phyloP scores from a whole-genome alignment of 2,888 invertebrate genomes.

The Coremacera marginata region DNA sequence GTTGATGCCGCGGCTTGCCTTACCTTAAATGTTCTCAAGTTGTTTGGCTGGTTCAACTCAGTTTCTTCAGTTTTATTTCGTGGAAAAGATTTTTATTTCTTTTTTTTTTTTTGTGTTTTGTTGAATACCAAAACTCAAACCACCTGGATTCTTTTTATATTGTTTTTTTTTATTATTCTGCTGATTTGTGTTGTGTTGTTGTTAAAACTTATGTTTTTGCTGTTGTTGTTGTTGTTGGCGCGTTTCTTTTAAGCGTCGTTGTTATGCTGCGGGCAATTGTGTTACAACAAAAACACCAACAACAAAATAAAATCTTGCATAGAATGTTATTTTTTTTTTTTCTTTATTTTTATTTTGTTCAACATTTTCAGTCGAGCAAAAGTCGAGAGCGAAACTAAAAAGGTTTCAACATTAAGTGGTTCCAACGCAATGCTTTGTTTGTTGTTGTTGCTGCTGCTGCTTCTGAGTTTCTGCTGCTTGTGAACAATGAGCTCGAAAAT shows the following conservation, averaged over 20 bases:
- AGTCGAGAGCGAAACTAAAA: neutral
- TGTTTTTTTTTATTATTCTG: conserved; percentile 20
- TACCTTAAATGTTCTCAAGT: conserved; percentile 48
- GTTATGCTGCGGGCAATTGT: conserved; percentile 33
- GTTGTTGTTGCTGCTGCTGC: conserved; percentile 4
- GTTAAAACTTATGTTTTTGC: neutral
- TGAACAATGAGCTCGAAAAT: neutral
- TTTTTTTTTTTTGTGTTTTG: conserved; percentile 48
- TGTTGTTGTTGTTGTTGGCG: conserved; percentile 1
- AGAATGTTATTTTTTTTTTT: neutral
- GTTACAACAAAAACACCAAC: conserved; percentile 32
- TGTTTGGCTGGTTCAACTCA: conserved; percentile 60
- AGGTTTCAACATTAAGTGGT: conserved; percentile 24
- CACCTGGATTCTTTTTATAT: conserved; percentile 55
- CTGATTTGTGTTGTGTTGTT: conserved; percentile 20
- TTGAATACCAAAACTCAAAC: conserved; percentile 53
- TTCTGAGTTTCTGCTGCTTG: neutral
- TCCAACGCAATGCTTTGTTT: conserved; percentile 12
- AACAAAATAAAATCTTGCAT: conserved; percentile 9
- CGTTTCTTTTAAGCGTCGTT: conserved; percentile 4
- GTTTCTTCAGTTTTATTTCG: conserved; percentile 44
- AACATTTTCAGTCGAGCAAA: neutral
- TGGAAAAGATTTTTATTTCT: conserved; percentile 32
- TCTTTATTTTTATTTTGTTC: neutral
- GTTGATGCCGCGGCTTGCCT: conserved; percentile 1